Conservation (phyloP, 2,888 invertebrate species). For the Apoda limacodes region DNA sequence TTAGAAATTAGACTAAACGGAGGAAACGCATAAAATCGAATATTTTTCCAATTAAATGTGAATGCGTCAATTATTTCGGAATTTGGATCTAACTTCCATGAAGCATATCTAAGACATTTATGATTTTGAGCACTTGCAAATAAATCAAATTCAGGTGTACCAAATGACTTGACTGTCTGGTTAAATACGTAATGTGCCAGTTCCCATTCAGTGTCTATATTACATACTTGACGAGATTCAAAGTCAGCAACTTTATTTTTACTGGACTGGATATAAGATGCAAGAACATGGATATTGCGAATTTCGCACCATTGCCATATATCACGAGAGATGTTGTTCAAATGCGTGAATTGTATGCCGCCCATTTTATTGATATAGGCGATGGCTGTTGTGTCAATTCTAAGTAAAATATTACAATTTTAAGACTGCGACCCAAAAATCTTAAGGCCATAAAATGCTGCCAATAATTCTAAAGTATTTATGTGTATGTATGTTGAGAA, state of each 20-base stretch:
- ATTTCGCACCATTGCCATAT: conserved; percentile 21
- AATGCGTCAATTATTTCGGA: conserved; percentile 14
- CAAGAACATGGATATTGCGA: conserved; percentile 15
- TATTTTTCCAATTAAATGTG: conserved; percentile 13
- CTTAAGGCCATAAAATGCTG: conserved; percentile 10
- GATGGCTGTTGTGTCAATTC: conserved; percentile 17
- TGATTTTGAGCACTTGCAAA: conserved; percentile 15
- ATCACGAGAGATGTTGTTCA: conserved; percentile 11
- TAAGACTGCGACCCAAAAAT: conserved; percentile 8
- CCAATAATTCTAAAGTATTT: conserved; percentile 13
- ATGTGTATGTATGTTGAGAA: conserved; percentile 11
- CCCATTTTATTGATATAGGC: conserved; percentile 15
- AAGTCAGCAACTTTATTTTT: conserved; percentile 19
- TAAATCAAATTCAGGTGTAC: conserved; percentile 14
- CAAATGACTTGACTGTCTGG: conserved; percentile 7
- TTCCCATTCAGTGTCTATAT: conserved; percentile 16
- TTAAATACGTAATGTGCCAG: conserved; percentile 3
- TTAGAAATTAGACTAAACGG: conserved; percentile 14
- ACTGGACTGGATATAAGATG: conserved; percentile 16
- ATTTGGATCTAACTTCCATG: conserved; percentile 15
- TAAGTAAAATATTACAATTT: conserved; percentile 11
- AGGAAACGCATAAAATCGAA: conserved; percentile 16
- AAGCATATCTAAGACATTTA: conserved; percentile 17
- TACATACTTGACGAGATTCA: conserved; percentile 12
- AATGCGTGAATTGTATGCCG: conserved; percentile 14